Evolutionary conservation across 2,888 invertebrate genomes (phyloP).

Genomic region (Mesorhabditis belari): DNA sequence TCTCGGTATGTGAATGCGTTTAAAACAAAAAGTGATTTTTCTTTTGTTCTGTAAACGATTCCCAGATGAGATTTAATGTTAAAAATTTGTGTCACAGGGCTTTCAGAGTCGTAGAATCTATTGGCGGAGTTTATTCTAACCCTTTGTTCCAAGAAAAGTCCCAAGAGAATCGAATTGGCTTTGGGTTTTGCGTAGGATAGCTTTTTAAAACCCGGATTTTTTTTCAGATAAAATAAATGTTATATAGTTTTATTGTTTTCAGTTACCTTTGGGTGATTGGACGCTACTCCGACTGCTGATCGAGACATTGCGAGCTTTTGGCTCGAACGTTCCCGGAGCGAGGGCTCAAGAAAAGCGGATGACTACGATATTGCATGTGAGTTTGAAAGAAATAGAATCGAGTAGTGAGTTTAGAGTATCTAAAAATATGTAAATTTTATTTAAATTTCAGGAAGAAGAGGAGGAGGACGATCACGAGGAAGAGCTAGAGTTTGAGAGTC

Average conservation of each 20-base stretch:
- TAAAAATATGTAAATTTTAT: background rate
- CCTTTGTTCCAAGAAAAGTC: too few species aligned
- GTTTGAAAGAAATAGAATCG: background rate
- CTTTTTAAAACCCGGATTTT: background rate
- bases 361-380: background rate
- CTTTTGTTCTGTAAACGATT: too few species aligned
- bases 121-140: too few species aligned
- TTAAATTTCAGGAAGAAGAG: background rate
- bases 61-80: too few species aligned
- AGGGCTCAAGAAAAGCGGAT: conserved; percentile 15
- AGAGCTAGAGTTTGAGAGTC: background rate
- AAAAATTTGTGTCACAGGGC: too few species aligned
- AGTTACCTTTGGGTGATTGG: conserved; percentile 51
- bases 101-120: too few species aligned
- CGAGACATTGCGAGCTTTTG: conserved; percentile 44
- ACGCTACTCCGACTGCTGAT: conserved; percentile 46
- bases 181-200: conserved; percentile 1
- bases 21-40: too few species aligned
- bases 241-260: conserved; percentile 3
- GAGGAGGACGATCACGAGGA: conserved; percentile 1
- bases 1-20: too few species aligned
- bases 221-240: background rate
- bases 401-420: background rate
- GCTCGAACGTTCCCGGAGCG: conserved; percentile 23
- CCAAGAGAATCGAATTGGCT: too few species aligned